A percentile compares a stretch with the other conserved stretches of the same genome.
phyloP scores from a whole-genome alignment of 2,888 invertebrate genomes.

The Stenodema calcarata region DNA sequence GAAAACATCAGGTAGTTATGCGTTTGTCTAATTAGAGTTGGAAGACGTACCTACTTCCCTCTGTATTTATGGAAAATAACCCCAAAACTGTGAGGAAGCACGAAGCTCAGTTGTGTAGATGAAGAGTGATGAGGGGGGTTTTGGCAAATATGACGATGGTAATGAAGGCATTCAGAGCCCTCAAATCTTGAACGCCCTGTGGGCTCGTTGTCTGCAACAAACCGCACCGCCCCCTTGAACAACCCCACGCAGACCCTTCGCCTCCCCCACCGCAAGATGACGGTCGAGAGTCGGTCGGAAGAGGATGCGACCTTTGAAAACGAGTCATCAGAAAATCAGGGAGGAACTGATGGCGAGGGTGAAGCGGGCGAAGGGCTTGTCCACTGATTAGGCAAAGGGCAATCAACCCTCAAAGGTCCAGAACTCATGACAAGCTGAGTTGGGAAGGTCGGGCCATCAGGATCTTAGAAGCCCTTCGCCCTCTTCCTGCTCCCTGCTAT shows the following conservation, averaged over 20 bases:
- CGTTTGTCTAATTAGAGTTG: too few relatives aligned
- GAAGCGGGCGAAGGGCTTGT: not conserved
- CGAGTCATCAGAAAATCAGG: conserved; percentile 11
- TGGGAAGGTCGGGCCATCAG: not conserved
- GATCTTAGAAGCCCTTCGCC: not conserved
- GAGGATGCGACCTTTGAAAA: conserved; percentile 2
- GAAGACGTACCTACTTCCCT: too few relatives aligned
- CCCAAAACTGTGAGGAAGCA: too few relatives aligned
- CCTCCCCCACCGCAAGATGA: too few relatives aligned
- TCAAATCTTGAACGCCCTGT: not conserved
- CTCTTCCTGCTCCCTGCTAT: not conserved
- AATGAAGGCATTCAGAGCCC: not conserved
- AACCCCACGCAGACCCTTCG: not conserved
- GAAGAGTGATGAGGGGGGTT: not conserved
- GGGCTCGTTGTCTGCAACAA: not conserved
- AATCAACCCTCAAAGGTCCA: conserved; percentile 17
- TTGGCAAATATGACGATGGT: not conserved
- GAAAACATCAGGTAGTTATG: too few relatives aligned
- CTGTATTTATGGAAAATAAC: too few relatives aligned
- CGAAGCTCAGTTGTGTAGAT: not conserved
- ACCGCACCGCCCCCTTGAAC: not conserved
- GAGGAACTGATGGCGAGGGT: not conserved
- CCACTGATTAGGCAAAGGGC: conserved; percentile 30
- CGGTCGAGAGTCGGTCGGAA: not conserved
- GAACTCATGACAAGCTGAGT: not conserved